These are phyloP conservation scores for Siphonodentalium dalli DNA, from an alignment of 2,888 invertebrate species.

Conservation along the genomic window DNA sequence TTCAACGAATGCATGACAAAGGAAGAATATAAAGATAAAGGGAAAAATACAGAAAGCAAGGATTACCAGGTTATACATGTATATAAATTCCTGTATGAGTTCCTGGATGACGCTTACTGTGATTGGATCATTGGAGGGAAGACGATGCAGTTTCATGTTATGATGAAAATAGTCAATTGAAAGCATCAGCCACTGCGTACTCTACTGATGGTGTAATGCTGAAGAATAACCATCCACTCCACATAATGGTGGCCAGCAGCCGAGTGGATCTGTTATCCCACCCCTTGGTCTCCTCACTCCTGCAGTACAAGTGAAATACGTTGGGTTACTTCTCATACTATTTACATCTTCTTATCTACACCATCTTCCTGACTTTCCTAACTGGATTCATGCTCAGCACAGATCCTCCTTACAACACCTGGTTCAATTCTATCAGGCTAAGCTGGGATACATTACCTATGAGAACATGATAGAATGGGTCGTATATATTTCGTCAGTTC, in stretches of 20 bases:
- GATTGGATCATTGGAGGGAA: too few species aligned
- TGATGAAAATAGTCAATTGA: constrained; percentile 57
- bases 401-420: constrained; percentile 55
- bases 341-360: constrained; percentile 65
- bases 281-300: constrained; percentile 66
- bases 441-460: constrained; percentile 65
- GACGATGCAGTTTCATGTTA: constrained; percentile 45
- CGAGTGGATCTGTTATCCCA: constrained; percentile 67
- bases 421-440: constrained; percentile 65
- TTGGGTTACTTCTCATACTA: constrained; percentile 68
- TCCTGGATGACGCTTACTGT: constrained; percentile 67
- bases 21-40: too few species aligned
- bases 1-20: constrained; percentile 60
- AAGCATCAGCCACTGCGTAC: constrained; percentile 55
- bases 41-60: constrained; percentile 49
- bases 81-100: constrained; percentile 68
- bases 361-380: constrained; percentile 65
- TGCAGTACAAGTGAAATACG: constrained; percentile 67
- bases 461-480: constrained; percentile 68
- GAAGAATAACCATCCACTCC: constrained; percentile 65
- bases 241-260: constrained; percentile 64
- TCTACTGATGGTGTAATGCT: constrained; percentile 56
- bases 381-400: constrained; percentile 64
- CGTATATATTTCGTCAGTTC: constrained; percentile 66
- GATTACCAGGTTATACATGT: constrained; percentile 62